These are phyloP conservation scores for Buathra laborator DNA, from an alignment of 2,888 invertebrate genomes.

Conservation along the genomic window DNA sequence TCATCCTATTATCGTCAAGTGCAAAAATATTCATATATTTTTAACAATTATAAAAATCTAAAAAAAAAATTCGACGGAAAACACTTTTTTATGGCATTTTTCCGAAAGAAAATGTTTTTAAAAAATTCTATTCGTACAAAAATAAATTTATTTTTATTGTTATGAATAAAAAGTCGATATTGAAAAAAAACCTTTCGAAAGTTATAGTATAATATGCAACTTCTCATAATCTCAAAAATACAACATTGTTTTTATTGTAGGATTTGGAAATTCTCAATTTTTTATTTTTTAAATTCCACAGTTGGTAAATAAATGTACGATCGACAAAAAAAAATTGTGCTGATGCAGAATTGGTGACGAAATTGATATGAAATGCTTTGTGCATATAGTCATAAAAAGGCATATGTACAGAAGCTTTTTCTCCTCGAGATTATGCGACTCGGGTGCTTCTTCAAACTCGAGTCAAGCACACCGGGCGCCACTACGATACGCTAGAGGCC, in stretches of 20 bases:
- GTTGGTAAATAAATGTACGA: too few species aligned
- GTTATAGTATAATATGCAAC: too few species aligned
- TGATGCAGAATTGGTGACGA: background rate
- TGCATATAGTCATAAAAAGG: background rate
- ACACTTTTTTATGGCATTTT: too few species aligned
- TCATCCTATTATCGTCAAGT: background rate
- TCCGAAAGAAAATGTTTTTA: too few species aligned
- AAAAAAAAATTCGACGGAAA: too few species aligned
- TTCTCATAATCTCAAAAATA: too few species aligned
- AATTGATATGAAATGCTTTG: background rate
- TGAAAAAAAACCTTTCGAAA: too few species aligned
- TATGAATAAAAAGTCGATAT: too few species aligned
- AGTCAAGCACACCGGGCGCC: constrained; percentile 66
- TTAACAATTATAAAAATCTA: background rate
- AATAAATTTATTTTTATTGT: too few species aligned
- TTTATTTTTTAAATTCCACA: background rate
- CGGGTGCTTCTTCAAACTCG: constrained; percentile 58
- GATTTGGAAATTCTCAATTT: background rate
- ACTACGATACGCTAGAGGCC: constrained; percentile 4
- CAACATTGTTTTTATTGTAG: too few species aligned
- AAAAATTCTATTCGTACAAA: too few species aligned
- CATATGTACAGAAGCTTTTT: background rate
- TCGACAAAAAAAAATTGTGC: background rate
- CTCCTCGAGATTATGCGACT: constrained; percentile 36
- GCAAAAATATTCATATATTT: background rate